These are phyloP conservation scores for Vireo griseus DNA, from an alignment of 2,797 vertebrate genomes.

Conservation along the genomic window DNA sequence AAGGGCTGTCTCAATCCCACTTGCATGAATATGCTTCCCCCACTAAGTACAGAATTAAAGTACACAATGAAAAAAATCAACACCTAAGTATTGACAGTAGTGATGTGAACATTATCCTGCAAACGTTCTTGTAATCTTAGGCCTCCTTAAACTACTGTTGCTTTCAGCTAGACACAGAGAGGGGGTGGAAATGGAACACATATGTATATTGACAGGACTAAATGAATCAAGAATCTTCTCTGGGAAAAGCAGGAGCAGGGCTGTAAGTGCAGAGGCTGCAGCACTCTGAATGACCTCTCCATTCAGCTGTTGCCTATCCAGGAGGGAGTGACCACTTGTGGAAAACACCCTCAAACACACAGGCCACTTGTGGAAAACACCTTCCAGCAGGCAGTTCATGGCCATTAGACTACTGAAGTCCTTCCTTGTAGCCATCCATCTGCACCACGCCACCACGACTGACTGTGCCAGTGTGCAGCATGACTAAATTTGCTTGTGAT, in stretches of 20 bases:
- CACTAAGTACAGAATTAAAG: neutral
- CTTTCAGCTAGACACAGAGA: neutral
- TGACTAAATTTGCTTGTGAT: too few species aligned
- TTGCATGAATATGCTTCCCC: neutral
- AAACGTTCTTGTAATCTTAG: neutral
- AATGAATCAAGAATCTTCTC: neutral
- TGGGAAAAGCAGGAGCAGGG: rapidly evolving
- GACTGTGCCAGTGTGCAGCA: too few species aligned
- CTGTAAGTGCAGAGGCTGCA: rapidly evolving
- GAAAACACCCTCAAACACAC: too few species aligned
- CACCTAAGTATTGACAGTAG: neutral
- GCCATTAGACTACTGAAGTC: too few species aligned
- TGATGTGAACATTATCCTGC: neutral
- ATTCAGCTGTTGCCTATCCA: too few species aligned
- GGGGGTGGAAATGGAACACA: neutral
- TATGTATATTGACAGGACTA: neutral
- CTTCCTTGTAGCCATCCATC: too few species aligned
- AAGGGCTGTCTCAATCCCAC: neutral
- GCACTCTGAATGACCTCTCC: rapidly evolving
- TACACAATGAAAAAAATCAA: neutral
- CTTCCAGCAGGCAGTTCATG: too few species aligned
- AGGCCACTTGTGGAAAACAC: too few species aligned
- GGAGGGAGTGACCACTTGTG: too few species aligned
- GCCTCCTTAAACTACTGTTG: neutral
- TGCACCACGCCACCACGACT: too few species aligned